phyloP scores from a whole-genome alignment of 2,113 vertebrate genomes.

The human (Homo sapiens) region DNA sequence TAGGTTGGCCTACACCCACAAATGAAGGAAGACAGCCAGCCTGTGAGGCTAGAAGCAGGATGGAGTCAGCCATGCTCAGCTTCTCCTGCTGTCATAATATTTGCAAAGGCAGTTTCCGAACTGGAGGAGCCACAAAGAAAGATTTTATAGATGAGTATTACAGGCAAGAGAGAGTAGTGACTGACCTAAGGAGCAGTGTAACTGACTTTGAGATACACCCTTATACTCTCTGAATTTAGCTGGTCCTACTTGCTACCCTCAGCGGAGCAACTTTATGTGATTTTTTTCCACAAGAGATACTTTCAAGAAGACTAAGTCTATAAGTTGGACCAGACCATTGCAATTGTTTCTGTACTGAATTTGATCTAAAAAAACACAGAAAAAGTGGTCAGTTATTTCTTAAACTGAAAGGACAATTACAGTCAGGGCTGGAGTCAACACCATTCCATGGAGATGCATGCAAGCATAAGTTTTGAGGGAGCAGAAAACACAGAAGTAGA shows the following conservation, averaged over 20 bases:
- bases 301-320: not conserved
- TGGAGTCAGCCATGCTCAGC: too few species aligned
- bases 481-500: not conserved
- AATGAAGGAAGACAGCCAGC: too few species aligned
- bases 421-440: not conserved
- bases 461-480: not conserved
- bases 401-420: not conserved
- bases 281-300: not conserved
- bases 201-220: not conserved
- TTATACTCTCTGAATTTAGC: not conserved
- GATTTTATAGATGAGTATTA: not conserved
- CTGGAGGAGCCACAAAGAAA: not conserved
- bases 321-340: not conserved
- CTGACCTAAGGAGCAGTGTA: not conserved
- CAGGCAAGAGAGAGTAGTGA: not conserved
- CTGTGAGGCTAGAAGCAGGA: too few species aligned
- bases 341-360: not conserved
- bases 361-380: not conserved
- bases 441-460: not conserved
- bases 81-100: too few species aligned
- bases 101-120: not conserved
- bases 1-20: too few species aligned
- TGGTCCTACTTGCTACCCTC: not conserved
- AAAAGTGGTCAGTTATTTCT: not conserved
- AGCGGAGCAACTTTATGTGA: not conserved